These are phyloP conservation scores for Cynoglossus semilaevis DNA, from an alignment of 2,113 vertebrate species.

Conservation along the genomic window DNA sequence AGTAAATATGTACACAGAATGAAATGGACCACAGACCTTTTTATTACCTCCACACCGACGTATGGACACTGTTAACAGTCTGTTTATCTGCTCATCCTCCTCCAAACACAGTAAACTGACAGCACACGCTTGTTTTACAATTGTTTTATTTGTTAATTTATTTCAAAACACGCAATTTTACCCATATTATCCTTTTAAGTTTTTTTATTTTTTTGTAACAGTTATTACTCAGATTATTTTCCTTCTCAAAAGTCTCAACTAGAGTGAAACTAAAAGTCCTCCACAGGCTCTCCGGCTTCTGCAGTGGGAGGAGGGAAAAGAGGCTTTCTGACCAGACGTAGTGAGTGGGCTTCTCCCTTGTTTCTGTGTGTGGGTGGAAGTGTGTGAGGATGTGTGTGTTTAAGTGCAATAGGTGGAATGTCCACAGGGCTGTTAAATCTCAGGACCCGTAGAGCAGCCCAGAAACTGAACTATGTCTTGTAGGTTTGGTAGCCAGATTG, in stretches of 20 bases:
- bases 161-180: slow-evolving; percentile 84
- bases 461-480: slow-evolving; percentile 62
- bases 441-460: slow-evolving; percentile 62
- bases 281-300: slow-evolving; percentile 77
- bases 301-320: slow-evolving; percentile 72
- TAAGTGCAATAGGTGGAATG: slow-evolving; percentile 64
- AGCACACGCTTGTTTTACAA: slow-evolving; percentile 67
- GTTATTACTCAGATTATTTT: slow-evolving; percentile 80
- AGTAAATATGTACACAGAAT: slow-evolving; percentile 13
- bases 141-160: slow-evolving; percentile 81
- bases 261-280: slow-evolving; percentile 77
- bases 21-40: slow-evolving; percentile 3
- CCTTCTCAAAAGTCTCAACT: slow-evolving; percentile 75
- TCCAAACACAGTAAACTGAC: slow-evolving; percentile 48
- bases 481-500: slow-evolving; percentile 72
- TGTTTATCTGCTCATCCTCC: slow-evolving; percentile 1
- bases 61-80: slow-evolving; percentile 2
- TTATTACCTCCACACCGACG: slow-evolving; percentile 3
- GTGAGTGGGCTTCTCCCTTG: slow-evolving; percentile 33
- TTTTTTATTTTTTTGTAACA: slow-evolving; percentile 80
- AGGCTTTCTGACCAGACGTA: slow-evolving; percentile 67
- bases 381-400: slow-evolving; percentile 21
- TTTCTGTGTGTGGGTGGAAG: slow-evolving; percentile 23
- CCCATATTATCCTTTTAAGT: slow-evolving; percentile 80
- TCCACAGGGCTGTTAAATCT: slow-evolving; percentile 55